A percentile compares a stretch with the other conserved stretches of the same genome.
phyloP scores from a whole-genome alignment of 2,888 invertebrate genomes.

The Patella caerulea region DNA sequence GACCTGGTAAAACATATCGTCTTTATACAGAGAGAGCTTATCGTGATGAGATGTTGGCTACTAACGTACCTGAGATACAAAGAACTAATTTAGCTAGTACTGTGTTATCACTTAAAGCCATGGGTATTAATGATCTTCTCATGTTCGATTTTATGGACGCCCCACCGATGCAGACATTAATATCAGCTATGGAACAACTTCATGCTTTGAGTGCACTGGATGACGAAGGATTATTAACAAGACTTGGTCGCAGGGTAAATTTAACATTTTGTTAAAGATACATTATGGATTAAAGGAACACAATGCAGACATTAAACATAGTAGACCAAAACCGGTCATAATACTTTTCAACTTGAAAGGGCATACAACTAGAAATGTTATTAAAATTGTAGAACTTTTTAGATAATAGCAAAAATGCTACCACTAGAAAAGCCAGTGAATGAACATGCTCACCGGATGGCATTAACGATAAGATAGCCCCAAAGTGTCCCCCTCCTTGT shows the following conservation, averaged over 20 bases:
- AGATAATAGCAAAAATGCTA: too few species aligned
- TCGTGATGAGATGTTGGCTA: constrained; percentile 93
- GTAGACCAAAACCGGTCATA: too few species aligned
- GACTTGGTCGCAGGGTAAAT: constrained; percentile 76
- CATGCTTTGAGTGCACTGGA: constrained; percentile 97
- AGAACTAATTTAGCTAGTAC: constrained; percentile 97
- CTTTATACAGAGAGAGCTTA: constrained; percentile 98
- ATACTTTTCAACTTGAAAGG: too few species aligned
- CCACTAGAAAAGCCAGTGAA: too few species aligned
- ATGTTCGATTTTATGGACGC: constrained; percentile 99
- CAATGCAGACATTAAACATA: too few species aligned
- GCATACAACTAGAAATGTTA: too few species aligned
- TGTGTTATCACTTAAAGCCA: constrained; percentile 95
- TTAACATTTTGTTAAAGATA: not conserved
- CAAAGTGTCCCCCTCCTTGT: too few species aligned
- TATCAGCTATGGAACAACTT: constrained; percentile 96
- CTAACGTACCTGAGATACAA: constrained; percentile 94
- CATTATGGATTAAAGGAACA: not conserved
- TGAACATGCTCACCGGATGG: too few species aligned
- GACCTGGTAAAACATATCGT: constrained; percentile 97
- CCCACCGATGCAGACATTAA: constrained; percentile 96
- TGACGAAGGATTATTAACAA: constrained; percentile 77
- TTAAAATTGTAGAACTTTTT: too few species aligned
- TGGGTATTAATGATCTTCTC: constrained; percentile 98
- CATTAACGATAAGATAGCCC: too few species aligned